A percentile compares a stretch with the other conserved stretches of the same genome.
These are phyloP conservation scores for Acipenser transmontanus DNA, from an alignment of 2,797 vertebrate genomes.

Conservation along the genomic window DNA sequence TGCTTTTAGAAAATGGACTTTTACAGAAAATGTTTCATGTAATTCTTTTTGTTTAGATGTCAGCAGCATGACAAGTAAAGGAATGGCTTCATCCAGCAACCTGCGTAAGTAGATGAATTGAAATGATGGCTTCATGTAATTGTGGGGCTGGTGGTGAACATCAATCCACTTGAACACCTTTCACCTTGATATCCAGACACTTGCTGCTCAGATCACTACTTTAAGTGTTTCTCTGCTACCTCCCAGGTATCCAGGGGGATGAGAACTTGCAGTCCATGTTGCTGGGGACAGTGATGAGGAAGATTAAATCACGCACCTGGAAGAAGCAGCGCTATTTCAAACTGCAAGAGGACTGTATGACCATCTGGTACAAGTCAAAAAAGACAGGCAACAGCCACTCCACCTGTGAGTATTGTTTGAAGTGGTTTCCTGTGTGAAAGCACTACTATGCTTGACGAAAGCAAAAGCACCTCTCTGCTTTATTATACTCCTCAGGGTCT, in stretches of 20 bases:
- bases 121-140: too few species aligned
- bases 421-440: not conserved
- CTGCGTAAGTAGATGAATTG: constrained; percentile 39
- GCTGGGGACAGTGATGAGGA: constrained; percentile 73
- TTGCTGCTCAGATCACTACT: not conserved
- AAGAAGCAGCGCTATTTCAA: constrained; percentile 83
- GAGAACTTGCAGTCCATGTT: constrained; percentile 74
- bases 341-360: constrained; percentile 83
- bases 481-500: too few species aligned
- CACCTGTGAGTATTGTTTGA: constrained; percentile 72
- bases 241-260: constrained; percentile 66
- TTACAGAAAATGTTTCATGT: not conserved
- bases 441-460: too few species aligned
- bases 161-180: too few species aligned
- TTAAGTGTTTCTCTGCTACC: not conserved
- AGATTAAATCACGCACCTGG: constrained; percentile 85
- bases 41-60: constrained; percentile 33
- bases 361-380: constrained; percentile 86
- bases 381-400: constrained; percentile 72
- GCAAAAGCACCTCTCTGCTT: too few species aligned
- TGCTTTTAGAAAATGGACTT: too few species aligned
- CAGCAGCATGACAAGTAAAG: constrained; percentile 34
- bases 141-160: too few species aligned
- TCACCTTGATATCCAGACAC: not conserved
- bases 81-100: constrained; percentile 40